Conservation (phyloP, 2,797 vertebrate species). For the Antrozous pallidus region DNA sequence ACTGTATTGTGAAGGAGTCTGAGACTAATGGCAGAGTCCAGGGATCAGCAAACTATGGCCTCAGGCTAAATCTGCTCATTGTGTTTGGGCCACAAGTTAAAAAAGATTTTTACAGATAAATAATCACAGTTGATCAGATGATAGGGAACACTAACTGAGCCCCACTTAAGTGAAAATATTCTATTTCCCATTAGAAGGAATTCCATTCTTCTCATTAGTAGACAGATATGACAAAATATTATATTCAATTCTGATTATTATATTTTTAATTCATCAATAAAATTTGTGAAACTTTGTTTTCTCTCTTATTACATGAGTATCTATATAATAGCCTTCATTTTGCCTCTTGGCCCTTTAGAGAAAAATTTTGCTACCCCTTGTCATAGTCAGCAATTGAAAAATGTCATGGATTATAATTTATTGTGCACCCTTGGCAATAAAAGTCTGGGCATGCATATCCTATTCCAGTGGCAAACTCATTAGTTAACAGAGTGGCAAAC, state of each 20-base stretch:
- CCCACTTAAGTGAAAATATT: neutral
- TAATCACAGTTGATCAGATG: neutral
- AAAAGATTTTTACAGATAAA: neutral
- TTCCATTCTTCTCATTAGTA: neutral
- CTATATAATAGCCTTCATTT: neutral
- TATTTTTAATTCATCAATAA: neutral
- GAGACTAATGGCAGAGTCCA: neutral
- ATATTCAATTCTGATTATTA: neutral
- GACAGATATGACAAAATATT: neutral
- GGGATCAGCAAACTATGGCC: neutral
- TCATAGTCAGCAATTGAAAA: neutral
- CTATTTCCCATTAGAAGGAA: neutral
- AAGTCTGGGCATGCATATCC: neutral
- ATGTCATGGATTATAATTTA: neutral
- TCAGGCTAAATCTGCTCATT: neutral
- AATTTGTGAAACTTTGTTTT: neutral
- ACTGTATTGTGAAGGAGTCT: neutral
- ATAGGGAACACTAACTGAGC: neutral
- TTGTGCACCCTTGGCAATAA: neutral
- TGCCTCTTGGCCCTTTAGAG: neutral
- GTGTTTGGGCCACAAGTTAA: neutral
- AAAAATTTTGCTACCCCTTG: neutral
- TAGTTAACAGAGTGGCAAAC: too few relatives aligned
- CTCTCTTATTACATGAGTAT: neutral
- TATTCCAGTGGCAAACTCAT: neutral